Evolutionary conservation across 64 coral and sea anemone species (phyloP), one percentile per base, ranked within the genome.

Genomic region (Dendrophyllia cribrosa): DNA sequence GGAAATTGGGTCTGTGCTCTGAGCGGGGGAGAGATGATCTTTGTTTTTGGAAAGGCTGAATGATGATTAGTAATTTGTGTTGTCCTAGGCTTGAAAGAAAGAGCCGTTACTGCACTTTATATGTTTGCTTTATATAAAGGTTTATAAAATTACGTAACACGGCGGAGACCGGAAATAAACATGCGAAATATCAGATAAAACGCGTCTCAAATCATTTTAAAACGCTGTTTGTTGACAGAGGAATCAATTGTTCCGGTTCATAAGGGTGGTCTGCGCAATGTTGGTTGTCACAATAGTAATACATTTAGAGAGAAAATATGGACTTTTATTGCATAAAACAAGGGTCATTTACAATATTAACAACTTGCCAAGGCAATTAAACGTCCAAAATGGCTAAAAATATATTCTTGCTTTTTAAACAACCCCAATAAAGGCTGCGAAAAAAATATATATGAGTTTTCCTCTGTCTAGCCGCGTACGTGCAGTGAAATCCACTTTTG

Each of bases 301-400:
- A n/a, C 19, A 67, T 84, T 84, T 84, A 46, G 9, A 84, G 45
- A 84, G 80, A 84, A 84, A 84, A 84, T 68, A 68, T 20, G 43
- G 80, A 26, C 59, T 82, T 56, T 82, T 82, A 64, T 64, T 82
- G 58, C 19, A 66, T 22, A 16, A 45, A 9, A 51, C 34, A 7
- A 62, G 19, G 62, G 62, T 68, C 80, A 46, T 68, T 68, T 67
- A 84, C 80, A 84, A 84, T 84, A 66, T 84, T 84, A 66, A 84
- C 78, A 82, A 62, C 62, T 84, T 82, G 78, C 45, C 9, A 5
- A 67, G 80, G 62, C 44, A 47, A 48, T 67, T 50, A 14, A 82
- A 67, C 16, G 44, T 65, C 45, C 62, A 50, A 51, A 49, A 47
- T 20, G 19, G 17, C 43, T 8, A 43, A 83, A 83, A 51, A 66